Evolutionary conservation across 2,113 vertebrate genomes (phyloP).

Genomic region (Thunnus thynnus): DNA sequence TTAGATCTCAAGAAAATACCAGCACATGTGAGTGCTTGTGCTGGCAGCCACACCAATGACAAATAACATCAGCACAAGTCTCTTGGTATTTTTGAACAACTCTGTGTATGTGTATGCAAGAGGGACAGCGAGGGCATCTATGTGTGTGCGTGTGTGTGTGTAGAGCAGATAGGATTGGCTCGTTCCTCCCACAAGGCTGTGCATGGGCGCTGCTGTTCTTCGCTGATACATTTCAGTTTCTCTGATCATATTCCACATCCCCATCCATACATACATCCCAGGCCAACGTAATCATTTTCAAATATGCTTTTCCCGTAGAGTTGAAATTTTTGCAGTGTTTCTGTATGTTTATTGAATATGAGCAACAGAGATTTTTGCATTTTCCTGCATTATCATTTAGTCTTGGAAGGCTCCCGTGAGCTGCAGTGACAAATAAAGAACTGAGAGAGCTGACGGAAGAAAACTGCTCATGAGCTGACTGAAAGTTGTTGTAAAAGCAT

Average conservation of each 20-base stretch:
- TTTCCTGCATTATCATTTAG: slow-evolving; percentile 22
- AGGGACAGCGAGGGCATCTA: not conserved
- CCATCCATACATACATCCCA: slow-evolving; percentile 1
- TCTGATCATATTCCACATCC: slow-evolving; percentile 53
- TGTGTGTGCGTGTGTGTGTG: not conserved
- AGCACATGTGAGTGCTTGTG: not conserved
- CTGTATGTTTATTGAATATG: not conserved
- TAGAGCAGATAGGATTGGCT: slow-evolving; percentile 36
- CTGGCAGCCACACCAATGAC: not conserved
- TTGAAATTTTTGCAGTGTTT: slow-evolving; percentile 4
- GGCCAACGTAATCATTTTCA: slow-evolving; percentile 19
- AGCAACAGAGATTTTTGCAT: slow-evolving; percentile 1
- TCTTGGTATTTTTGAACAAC: slow-evolving; percentile 34
- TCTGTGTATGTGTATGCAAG: not conserved
- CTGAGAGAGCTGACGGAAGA: not conserved
- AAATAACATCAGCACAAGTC: slow-evolving; percentile 5
- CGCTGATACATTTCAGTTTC: slow-evolving; percentile 50
- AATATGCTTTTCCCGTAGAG: not conserved
- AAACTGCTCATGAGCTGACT: not conserved
- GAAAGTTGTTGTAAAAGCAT: slow-evolving; percentile 7
- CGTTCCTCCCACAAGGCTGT: slow-evolving; percentile 31
- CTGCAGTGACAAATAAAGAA: slow-evolving; percentile 12
- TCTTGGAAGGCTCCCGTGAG: not conserved
- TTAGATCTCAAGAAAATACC: not conserved
- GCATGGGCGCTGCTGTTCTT: slow-evolving; percentile 40